These are phyloP conservation scores for Anarsia innoxiella DNA, from an alignment of 2,888 invertebrate genomes.

Conservation along the genomic window DNA sequence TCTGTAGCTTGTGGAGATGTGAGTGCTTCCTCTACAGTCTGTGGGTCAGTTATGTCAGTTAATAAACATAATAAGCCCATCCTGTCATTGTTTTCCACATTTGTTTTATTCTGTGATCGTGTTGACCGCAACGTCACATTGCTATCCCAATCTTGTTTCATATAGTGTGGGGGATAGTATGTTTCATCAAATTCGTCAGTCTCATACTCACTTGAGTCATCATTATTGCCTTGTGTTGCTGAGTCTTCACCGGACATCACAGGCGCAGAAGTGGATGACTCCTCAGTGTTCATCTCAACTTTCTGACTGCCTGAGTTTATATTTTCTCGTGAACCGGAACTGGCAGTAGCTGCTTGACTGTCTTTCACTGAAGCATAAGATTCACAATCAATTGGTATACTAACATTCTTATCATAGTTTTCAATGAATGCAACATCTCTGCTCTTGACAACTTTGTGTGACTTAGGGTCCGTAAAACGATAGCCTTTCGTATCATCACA, in stretches of 20 bases:
- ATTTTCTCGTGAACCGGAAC: too few species aligned
- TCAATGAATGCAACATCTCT: constrained; percentile 15
- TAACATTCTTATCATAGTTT: too few species aligned
- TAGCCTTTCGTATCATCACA: constrained; percentile 14
- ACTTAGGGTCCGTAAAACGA: constrained; percentile 5
- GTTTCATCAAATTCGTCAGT: constrained; percentile 4
- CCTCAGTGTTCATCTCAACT: too few species aligned
- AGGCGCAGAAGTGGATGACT: too few species aligned
- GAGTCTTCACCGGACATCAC: too few species aligned
- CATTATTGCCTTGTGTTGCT: background rate
- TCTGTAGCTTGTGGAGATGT: constrained; percentile 7
- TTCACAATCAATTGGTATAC: too few species aligned
- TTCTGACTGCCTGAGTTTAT: too few species aligned
- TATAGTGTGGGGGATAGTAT: background rate
- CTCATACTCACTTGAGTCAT: constrained; percentile 2
- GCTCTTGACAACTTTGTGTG: constrained; percentile 8
- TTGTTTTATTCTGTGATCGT: background rate
- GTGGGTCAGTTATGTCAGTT: constrained; percentile 12
- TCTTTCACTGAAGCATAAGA: too few species aligned
- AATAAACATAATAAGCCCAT: constrained; percentile 6
- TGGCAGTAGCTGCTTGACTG: too few species aligned
- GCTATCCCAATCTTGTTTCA: too few species aligned
- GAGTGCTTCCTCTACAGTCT: constrained; percentile 17
- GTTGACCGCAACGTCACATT: too few species aligned
- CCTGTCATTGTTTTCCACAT: background rate